Base-by-base conservation (phyloP, 2,888 invertebrate genomes). In the Nebria brevicollis region DNA sequence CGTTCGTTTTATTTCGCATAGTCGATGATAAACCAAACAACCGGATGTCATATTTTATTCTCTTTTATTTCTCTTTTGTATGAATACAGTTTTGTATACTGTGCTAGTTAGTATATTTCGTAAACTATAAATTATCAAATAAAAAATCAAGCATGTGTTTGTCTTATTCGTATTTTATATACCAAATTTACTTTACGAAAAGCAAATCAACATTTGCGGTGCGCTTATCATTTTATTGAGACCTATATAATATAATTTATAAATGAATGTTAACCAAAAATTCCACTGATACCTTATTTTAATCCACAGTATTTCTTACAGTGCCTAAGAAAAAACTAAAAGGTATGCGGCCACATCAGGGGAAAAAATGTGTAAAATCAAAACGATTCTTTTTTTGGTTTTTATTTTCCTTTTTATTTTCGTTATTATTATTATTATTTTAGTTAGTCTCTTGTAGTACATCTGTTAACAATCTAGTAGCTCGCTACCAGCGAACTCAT, bases 281-380 rank as follows among this genome's bases (percentile, higher is more conserved):
- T 74, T 82, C 84, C 85, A 87, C 87, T 88, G 88, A 88, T 88
- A 86, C 85, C 86, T 86, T 88, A 86, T 89, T 89, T 88, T 88
- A 89, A 89, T 89, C 89, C 89, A 89, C 89, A 89, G 88, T 89
- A 88, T 89, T 94, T 93, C 93, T 94, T 94, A 93, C 94, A 94
- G 94, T 93, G 93, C 93, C 94, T 93, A 94, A 94, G 94, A 94
- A 94, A 94, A 94, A 93, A 91, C 93, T 91, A 88, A 91, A 91
- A 91, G 91, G 91, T 91, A 91, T 88, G 89, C 87, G 86, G 87
- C 76, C 72, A 72, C 81, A 77, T 77, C 81, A 77, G 81, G 81
- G 54, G 75, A 81, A 81, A 80, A 81, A 72, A 76, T 81, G 81
- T 81, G 81, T 81, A 81, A 81, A 81, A 81, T 81, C 76, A 81